Evolutionary conservation across 2,888 invertebrate species (phyloP).

Genomic region (Anarsia innoxiella): DNA sequence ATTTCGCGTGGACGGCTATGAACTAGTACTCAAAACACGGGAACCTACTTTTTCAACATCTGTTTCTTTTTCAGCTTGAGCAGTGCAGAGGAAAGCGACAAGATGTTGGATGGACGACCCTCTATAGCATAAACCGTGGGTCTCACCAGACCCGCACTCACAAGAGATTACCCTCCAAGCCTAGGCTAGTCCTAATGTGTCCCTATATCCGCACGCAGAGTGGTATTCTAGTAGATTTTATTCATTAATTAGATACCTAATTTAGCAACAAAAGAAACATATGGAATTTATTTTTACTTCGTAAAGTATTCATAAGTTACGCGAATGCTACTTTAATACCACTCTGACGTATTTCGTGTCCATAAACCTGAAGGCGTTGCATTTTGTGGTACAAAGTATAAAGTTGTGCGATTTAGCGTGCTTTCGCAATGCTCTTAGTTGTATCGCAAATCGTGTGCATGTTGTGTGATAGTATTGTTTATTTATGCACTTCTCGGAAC

Average conservation of each 20-base stretch:
- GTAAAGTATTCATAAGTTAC: constrained; percentile 7
- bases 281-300: constrained; percentile 51
- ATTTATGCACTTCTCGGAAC: constrained; percentile 4
- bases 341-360: constrained; percentile 36
- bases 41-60: too few species aligned
- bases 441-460: constrained; percentile 37
- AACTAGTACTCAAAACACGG: too few species aligned
- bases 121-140: constrained; percentile 73
- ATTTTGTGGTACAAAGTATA: constrained; percentile 64
- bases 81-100: constrained; percentile 83
- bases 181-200: constrained; percentile 42
- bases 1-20: too few species aligned
- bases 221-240: constrained; percentile 12
- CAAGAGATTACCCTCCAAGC: constrained; percentile 29
- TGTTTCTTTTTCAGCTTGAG: constrained; percentile 71
- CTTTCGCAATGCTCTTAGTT: constrained; percentile 23
- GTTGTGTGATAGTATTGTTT: constrained; percentile 37
- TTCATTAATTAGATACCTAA: constrained; percentile 18
- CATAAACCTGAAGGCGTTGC: constrained; percentile 43
- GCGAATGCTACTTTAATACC: constrained; percentile 29
- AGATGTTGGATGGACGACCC: constrained; percentile 84
- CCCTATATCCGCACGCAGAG: constrained; percentile 31
- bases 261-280: constrained; percentile 34
- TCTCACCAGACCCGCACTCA: constrained; percentile 14
- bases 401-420: constrained; percentile 26